phyloP scores from a whole-genome alignment of 2,797 vertebrate genomes.

The Atherinosoma microstoma region DNA sequence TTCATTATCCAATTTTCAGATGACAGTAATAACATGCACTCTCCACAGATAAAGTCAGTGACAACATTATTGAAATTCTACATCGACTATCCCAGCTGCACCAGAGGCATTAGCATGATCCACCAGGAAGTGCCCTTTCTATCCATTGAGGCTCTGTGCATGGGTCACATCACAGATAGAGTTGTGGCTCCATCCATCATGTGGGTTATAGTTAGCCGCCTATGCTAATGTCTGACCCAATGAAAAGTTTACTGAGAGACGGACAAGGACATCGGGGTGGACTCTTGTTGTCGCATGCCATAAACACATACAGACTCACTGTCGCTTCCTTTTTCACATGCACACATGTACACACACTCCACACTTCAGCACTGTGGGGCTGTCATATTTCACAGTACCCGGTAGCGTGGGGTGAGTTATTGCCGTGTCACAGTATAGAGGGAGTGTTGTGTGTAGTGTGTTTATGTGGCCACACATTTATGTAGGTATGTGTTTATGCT shows the following conservation, averaged over 20 bases:
- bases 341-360: slow-evolving; percentile 44
- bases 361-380: slow-evolving; percentile 63
- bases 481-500: slow-evolving; percentile 51
- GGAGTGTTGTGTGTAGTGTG: slow-evolving; percentile 60
- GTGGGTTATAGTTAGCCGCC: slow-evolving; percentile 82
- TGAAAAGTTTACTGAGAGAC: slow-evolving; percentile 83
- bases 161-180: slow-evolving; percentile 84
- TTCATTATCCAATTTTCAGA: neutral
- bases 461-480: slow-evolving; percentile 61
- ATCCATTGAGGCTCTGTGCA: slow-evolving; percentile 77
- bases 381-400: slow-evolving; percentile 85
- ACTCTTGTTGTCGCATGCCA: slow-evolving; percentile 71
- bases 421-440: slow-evolving; percentile 79
- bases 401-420: slow-evolving; percentile 84
- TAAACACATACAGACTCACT: slow-evolving; percentile 61
- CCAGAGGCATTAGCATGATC: slow-evolving; percentile 81
- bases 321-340: slow-evolving; percentile 15
- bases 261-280: slow-evolving; percentile 85
- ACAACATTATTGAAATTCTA: slow-evolving; percentile 77
- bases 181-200: slow-evolving; percentile 83
- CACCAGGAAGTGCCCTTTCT: slow-evolving; percentile 82
- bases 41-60: slow-evolving; percentile 43
- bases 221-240: slow-evolving; percentile 83
- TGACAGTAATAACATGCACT: slow-evolving; percentile 42
- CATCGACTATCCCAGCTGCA: slow-evolving; percentile 56